Percentiles rank a stretch among this genome's conserved stretches.
phyloP scores from a whole-genome alignment of 2,113 vertebrate genomes.

The Aspiorhynchus laticeps region DNA sequence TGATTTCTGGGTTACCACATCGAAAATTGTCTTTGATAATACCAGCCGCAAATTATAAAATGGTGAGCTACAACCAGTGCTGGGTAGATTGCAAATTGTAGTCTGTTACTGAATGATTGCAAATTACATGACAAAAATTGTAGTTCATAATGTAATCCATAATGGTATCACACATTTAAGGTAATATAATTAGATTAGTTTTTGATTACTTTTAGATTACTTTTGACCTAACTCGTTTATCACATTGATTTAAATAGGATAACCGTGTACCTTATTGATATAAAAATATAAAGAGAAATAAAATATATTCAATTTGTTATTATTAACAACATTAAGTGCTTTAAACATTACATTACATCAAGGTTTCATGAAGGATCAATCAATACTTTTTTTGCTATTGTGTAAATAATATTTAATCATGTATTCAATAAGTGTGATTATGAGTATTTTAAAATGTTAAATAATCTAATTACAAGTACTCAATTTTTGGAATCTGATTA shows the following conservation, averaged over 20 bases:
- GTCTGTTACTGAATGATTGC: no score
- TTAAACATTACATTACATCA: background rate
- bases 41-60: background rate
- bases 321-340: background rate
- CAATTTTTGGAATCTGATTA: no score
- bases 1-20: background rate
- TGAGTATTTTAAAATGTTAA: no score
- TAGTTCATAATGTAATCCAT: no score
- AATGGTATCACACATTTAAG: no score
- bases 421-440: no score
- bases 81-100: no score
- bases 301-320: background rate
- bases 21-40: background rate
- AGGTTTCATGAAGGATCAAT: background rate
- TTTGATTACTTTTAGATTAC: background rate
- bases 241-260: background rate
- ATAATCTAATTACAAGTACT: no score
- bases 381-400: no score
- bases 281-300: background rate
- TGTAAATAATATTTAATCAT: no score
- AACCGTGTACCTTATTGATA: background rate
- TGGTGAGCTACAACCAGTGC: background rate
- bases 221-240: background rate
- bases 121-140: no score
- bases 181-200: no score